Base-by-base conservation (phyloP, 2,113 vertebrate genomes). In the Castor canadensis region DNA sequence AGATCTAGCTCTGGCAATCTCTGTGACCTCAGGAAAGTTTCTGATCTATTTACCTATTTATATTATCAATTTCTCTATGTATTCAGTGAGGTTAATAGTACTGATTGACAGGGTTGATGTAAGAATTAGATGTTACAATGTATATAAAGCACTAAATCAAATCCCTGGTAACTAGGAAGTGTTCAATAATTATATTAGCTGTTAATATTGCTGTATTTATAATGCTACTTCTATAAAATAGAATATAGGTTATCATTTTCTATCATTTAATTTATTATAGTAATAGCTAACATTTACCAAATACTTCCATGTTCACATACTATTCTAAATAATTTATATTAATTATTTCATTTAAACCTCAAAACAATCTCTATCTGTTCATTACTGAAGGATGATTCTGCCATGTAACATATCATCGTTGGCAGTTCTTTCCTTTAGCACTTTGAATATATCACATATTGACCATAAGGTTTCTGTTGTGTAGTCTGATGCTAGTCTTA, bases 261-360 rank as follows among this genome's bases (percentile, higher is more conserved):
- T 54, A 20, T 71, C 24, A 62, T 94, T 71, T 13, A 60, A 49
- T 49, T 83, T 66, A 73, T 62, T 85, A n/a, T 76, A 28, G 6
- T 52, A 60, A 62, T 54, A n/a, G 15, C 45, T 56, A 62, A 60
- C n/a, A 79, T 86, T 91, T 71, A 35, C 17, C 64, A 49, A 83
- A 58, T 0, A 67, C 10, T 83, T 75, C 9, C 3, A 82, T 89
- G 12, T 72, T 72, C 12, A 94, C 22, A 9, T 47, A 19, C 30
- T 83, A 17, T 82, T 64, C 45, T 81, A 54, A 62, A 19, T 45
- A 20, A 52, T 73, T 83, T 75, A 66, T 16, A 32, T 75, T 24
- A 83, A 22, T 83, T 87, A 64, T 7, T 66, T 92, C 38, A 92
- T 73, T 49, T 87, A 93, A 88, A 58, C 47, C 35, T 94, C 16